phyloP scores from a whole-genome alignment of 2,797 vertebrate genomes.

The Rhodeus uyekii region DNA sequence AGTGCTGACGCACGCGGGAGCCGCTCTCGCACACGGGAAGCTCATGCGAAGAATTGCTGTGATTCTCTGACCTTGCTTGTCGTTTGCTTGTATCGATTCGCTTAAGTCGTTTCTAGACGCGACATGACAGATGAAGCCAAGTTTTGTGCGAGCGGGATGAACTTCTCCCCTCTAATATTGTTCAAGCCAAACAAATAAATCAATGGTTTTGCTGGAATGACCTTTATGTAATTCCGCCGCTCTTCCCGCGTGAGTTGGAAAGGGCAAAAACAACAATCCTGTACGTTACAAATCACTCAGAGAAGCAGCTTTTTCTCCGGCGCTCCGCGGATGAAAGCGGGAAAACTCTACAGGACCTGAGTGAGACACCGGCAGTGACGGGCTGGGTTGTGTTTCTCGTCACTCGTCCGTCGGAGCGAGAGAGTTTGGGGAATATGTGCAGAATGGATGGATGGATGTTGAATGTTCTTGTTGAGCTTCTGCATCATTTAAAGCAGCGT shows the following conservation, averaged over 20 bases:
- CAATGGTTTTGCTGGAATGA: slow-evolving; percentile 63
- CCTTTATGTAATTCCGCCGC: slow-evolving; percentile 71
- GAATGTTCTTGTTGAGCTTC: not conserved
- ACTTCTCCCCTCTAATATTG: slow-evolving; percentile 51
- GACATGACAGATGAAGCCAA: slow-evolving; percentile 44
- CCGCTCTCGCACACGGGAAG: too few species aligned
- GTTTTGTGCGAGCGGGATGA: slow-evolving; percentile 16
- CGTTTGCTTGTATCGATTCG: slow-evolving; percentile 71
- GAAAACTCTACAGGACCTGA: slow-evolving; percentile 7
- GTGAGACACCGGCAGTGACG: slow-evolving; percentile 40
- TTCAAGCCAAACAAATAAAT: slow-evolving; percentile 56
- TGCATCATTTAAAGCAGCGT: not conserved
- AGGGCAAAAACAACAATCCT: slow-evolving; percentile 70
- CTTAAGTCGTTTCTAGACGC: slow-evolving; percentile 49
- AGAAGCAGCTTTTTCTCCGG: slow-evolving; percentile 25
- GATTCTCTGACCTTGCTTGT: too few species aligned
- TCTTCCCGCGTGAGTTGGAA: slow-evolving; percentile 61
- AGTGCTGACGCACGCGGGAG: too few species aligned
- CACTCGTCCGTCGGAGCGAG: too few species aligned
- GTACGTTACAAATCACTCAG: slow-evolving; percentile 68
- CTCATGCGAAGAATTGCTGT: too few species aligned
- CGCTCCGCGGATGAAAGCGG: not conserved
- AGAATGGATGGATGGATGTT: not conserved
- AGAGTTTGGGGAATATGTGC: slow-evolving; percentile 15
- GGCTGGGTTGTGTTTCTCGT: too few species aligned